Evolutionary conservation across 2,888 invertebrate species (phyloP).

Genomic region (Dinocampus coccinellae): DNA sequence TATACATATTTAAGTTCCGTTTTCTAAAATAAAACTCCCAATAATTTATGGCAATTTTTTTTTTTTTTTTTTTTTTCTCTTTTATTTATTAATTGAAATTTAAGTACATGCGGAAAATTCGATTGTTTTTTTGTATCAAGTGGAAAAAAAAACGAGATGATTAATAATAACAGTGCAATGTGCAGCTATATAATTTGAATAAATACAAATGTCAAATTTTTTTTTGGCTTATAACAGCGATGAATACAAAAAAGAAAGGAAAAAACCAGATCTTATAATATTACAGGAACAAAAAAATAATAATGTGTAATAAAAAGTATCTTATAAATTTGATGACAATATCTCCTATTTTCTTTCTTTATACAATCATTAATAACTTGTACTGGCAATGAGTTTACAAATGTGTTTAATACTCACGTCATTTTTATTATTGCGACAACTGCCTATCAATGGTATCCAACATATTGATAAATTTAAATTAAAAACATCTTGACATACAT

Average conservation of each 20-base stretch:
- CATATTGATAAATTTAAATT: no score
- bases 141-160: slow-evolving; percentile 1
- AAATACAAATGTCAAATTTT: slow-evolving; percentile 41
- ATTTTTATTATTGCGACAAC: no score
- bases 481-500: no score
- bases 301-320: slow-evolving; percentile 35
- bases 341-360: neutral
- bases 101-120: slow-evolving; percentile 15
- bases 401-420: no score
- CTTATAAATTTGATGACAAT: slow-evolving; percentile 10
- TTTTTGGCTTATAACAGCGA: slow-evolving; percentile 43
- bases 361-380: no score
- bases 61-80: slow-evolving; percentile 20
- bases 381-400: no score
- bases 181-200: slow-evolving; percentile 41
- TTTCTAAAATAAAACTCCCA: slow-evolving; percentile 13
- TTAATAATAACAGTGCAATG: slow-evolving; percentile 41
- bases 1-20: slow-evolving; percentile 13
- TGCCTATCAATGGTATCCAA: no score
- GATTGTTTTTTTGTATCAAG: slow-evolving; percentile 29
- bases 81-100: slow-evolving; percentile 31
- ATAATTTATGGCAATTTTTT: slow-evolving; percentile 18
- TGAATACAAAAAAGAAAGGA: slow-evolving; percentile 34
- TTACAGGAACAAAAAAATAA: slow-evolving; percentile 33
- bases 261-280: slow-evolving; percentile 35